Conservation (phyloP, 1,140 invertebrate species). For the Ruditapes philippinarum region DNA sequence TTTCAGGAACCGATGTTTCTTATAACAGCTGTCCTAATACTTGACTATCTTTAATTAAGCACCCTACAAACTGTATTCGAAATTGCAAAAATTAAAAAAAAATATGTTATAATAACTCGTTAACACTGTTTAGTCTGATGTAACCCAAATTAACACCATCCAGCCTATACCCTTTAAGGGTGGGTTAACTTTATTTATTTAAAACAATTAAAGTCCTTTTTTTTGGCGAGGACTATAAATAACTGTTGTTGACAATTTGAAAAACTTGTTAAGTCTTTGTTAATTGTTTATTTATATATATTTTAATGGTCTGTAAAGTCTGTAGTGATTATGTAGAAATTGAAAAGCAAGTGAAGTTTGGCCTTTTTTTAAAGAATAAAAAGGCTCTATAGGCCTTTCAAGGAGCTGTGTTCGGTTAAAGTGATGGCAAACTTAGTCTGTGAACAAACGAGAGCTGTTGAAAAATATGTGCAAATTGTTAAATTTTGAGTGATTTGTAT, state of each 20-base stretch:
- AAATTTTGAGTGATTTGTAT: no score
- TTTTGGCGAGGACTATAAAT: slow-evolving; percentile 23
- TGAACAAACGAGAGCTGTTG: not conserved
- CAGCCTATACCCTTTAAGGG: not conserved
- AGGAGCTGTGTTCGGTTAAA: slow-evolving; percentile 30
- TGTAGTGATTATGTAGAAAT: not conserved
- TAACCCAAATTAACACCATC: not conserved
- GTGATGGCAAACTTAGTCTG: not conserved
- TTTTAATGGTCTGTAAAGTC: no score
- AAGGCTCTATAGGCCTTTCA: not conserved
- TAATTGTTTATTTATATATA: not conserved
- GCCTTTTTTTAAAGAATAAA: not conserved
- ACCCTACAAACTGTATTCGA: not conserved
- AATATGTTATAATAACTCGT: not conserved
- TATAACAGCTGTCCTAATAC: not conserved
- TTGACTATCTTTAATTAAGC: not conserved
- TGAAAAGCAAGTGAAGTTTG: not conserved
- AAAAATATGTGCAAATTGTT: not conserved
- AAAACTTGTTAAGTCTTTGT: not conserved
- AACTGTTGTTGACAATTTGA: not conserved
- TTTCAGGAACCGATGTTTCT: not conserved
- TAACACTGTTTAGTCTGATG: slow-evolving; percentile 26
- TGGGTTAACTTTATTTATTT: slow-evolving; percentile 13
- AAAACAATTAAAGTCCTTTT: not conserved
- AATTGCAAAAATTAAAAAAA: not conserved